phyloP scores from a whole-genome alignment of 2,888 invertebrate genomes.

The Bellardia pandia region DNA sequence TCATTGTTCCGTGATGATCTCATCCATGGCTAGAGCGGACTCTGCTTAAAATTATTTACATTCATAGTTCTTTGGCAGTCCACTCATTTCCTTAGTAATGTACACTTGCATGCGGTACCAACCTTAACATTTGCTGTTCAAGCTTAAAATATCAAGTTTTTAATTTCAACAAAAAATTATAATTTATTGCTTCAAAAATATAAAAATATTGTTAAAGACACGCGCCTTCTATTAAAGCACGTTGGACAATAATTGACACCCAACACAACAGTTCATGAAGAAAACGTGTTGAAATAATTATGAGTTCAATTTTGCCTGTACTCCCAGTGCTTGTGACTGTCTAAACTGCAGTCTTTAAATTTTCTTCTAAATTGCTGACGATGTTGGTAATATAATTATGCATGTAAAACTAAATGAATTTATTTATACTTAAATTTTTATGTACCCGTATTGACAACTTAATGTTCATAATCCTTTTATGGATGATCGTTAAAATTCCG shows the following conservation, averaged over 20 bases:
- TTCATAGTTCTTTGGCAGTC: too few relatives aligned
- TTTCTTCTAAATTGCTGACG: background rate
- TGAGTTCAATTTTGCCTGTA: background rate
- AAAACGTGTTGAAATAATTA: constrained; percentile 58
- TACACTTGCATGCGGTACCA: too few relatives aligned
- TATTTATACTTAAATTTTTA: constrained; percentile 53
- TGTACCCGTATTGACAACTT: constrained; percentile 80
- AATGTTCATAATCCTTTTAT: constrained; percentile 83
- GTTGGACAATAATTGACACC: background rate
- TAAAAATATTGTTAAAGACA: constrained; percentile 2
- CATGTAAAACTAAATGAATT: constrained; percentile 45
- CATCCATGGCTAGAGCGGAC: too few relatives aligned
- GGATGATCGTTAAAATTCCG: constrained; percentile 81
- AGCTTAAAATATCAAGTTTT: background rate
- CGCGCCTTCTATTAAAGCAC: background rate
- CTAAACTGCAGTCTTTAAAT: background rate
- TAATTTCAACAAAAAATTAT: background rate
- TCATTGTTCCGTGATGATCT: too few relatives aligned
- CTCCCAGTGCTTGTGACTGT: background rate
- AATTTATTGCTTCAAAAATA: background rate
- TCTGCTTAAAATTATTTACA: too few relatives aligned
- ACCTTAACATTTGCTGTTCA: background rate
- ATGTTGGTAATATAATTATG: constrained; percentile 38
- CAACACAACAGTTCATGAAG: background rate
- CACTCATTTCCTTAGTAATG: too few relatives aligned